A percentile compares a stretch with the other conserved stretches of the same genome.
Evolutionary conservation across 2,797 vertebrate genomes (phyloP).

Genomic region (Galagoides demidoff): DNA sequence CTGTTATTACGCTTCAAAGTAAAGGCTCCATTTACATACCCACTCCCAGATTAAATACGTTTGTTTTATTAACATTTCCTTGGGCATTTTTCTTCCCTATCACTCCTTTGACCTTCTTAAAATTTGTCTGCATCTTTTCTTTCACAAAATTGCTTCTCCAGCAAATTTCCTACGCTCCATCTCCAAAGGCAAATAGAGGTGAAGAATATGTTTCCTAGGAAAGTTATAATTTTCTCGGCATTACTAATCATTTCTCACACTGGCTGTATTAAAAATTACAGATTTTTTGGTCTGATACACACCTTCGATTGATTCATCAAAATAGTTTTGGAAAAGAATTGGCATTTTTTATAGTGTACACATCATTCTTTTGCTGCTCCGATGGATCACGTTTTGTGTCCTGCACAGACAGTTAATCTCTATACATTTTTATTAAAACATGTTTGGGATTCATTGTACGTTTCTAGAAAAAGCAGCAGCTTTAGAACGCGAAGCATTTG

Average conservation of each 20-base stretch:
- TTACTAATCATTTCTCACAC: not conserved
- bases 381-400: not conserved
- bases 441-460: not conserved
- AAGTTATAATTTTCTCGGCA: not conserved
- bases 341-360: not conserved
- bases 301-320: not conserved
- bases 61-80: conserved; percentile 39
- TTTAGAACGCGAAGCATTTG: not conserved
- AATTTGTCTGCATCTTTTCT: conserved; percentile 27
- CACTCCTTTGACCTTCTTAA: conserved; percentile 26
- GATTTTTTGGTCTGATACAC: not conserved
- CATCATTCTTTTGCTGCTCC: not conserved
- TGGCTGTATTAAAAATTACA: not conserved
- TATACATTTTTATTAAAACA: not conserved
- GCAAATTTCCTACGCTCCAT: not conserved
- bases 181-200: conserved; percentile 49
- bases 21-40: conserved; percentile 13
- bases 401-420: not conserved
- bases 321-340: not conserved
- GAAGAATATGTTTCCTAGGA: not conserved
- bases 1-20: not conserved
- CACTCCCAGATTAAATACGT: not conserved
- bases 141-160: conserved; percentile 17
- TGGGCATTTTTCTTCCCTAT: not conserved
- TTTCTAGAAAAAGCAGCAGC: not conserved